Base-by-base conservation (phyloP, 1,140 invertebrate genomes). In the Parapsyche elsis region DNA sequence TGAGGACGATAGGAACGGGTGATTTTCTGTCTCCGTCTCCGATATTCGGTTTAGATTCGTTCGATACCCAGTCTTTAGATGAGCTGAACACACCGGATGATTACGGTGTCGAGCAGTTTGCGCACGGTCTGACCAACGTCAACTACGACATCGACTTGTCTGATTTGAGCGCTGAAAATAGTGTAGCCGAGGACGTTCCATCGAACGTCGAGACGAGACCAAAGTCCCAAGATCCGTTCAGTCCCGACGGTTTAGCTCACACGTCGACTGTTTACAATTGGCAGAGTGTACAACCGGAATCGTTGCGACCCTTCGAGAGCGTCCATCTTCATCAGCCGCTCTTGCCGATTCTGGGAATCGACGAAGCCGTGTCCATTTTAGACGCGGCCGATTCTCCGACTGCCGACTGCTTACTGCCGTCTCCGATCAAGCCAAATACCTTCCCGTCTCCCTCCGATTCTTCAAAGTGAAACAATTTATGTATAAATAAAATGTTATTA, bases 101-200 rank as follows among this genome's bases (percentile, higher is more conserved):
- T 30, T 88, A 89, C 76, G 88, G 85, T 5, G 85, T 84, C 0
- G 87, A 88, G n/a, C 84, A 90, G 26, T 84, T 90, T 46, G 86
- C 88, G 0, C 88, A 90, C 0, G 91, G 91, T 0, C 84, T 94
- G 12, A 92, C 91, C n/a, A 92, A 92, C 84, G 91, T 94, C 21
- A 94, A 93, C 86, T 94, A 93, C 84, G 93, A 94, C 81, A 93
- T 94, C 61, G 92, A 93, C 84, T 87, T 93, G 67, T 94, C 92
- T 1, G 93, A 94, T 86, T 87, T 92, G 44, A 94, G 92, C 81
- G 91, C 89, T 0, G 92, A 94, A 4, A 93, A 92, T 84, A 93
- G 92, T 80, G 86, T 90, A 16, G 90, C 91, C 1, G 92, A 93
- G 49, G 92, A 92, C 57, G 79, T 88, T 16, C 89, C 89, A n/a